A percentile compares a stretch with the other conserved stretches of the same genome.
Conservation (phyloP, 2,113 vertebrate genomes). For the Tauraco erythrolophus region DNA sequence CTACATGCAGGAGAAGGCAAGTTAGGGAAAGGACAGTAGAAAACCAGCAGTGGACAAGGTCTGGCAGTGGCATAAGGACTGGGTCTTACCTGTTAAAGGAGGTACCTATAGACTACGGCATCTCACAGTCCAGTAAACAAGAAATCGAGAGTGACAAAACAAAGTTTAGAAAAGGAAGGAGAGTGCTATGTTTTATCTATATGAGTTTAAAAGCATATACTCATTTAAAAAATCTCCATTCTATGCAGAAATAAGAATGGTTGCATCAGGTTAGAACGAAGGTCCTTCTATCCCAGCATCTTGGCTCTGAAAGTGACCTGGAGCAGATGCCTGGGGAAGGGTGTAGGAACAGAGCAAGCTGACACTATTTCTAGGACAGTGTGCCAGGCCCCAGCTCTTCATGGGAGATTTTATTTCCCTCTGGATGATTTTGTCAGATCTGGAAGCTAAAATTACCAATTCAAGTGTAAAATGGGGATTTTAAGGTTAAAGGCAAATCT, state of each 20-base stretch:
- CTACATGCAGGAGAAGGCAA: background rate
- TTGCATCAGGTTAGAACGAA: background rate
- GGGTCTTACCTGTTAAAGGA: background rate
- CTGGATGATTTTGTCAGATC: background rate
- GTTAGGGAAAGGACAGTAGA: background rate
- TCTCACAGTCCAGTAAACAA: background rate
- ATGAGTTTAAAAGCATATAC: background rate
- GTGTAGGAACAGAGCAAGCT: background rate
- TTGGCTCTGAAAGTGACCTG: background rate
- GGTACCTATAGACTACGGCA: background rate
- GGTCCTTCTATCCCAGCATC: background rate
- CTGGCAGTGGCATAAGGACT: background rate
- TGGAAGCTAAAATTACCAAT: background rate
- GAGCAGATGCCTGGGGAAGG: background rate
- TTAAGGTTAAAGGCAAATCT: slow-evolving; percentile 1
- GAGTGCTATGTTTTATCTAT: background rate
- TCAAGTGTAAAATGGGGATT: slow-evolving; percentile 16
- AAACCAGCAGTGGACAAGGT: background rate
- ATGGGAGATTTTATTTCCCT: background rate
- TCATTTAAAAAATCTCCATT: background rate
- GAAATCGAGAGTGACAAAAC: background rate
- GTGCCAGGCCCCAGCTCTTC: background rate
- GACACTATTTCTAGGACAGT: background rate
- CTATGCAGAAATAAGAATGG: background rate
- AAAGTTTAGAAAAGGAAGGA: background rate